Percentiles rank a stretch among this genome's conserved stretches.
These are phyloP conservation scores for Notarius lentiginosus DNA, from an alignment of 2,113 vertebrate species.

Conservation along the genomic window DNA sequence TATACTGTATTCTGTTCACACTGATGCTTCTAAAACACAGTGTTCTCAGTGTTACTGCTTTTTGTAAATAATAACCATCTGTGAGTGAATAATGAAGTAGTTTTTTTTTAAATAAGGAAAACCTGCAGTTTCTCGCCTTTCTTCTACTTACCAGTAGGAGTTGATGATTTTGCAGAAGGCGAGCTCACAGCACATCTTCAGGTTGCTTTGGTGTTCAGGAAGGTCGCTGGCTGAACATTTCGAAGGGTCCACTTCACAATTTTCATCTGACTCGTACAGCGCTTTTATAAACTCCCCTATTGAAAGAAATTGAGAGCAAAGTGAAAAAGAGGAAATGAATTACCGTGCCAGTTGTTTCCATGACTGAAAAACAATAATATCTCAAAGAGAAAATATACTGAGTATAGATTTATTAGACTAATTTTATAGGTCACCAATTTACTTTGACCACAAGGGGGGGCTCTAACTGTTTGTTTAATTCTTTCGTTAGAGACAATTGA, in stretches of 20 bases:
- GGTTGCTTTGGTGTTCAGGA: conserved; percentile 93
- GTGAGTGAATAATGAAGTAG: not conserved
- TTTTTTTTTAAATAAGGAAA: not conserved
- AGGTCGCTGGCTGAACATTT: conserved; percentile 91
- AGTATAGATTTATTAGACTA: not conserved
- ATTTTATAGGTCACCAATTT: not conserved
- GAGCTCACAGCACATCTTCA: conserved; percentile 98
- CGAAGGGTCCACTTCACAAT: conserved; percentile 95
- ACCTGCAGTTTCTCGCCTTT: not conserved
- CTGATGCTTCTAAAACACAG: not conserved
- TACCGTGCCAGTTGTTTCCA: not conserved
- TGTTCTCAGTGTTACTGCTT: not conserved
- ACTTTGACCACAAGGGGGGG: not conserved
- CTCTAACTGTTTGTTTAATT: not conserved
- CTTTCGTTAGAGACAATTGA: not conserved
- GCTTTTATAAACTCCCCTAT: conserved; percentile 98
- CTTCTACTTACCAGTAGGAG: conserved; percentile 86
- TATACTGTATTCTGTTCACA: not conserved
- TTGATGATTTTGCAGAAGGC: conserved; percentile 99
- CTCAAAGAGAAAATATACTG: not conserved
- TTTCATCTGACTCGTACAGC: conserved; percentile 97
- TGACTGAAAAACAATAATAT: not conserved
- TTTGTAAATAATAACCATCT: not conserved
- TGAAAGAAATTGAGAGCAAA: not conserved
- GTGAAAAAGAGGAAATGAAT: not conserved